These are phyloP conservation scores for Aradophagus sp. DNA, from an alignment of 1,140 invertebrate species.

Conservation along the genomic window DNA sequence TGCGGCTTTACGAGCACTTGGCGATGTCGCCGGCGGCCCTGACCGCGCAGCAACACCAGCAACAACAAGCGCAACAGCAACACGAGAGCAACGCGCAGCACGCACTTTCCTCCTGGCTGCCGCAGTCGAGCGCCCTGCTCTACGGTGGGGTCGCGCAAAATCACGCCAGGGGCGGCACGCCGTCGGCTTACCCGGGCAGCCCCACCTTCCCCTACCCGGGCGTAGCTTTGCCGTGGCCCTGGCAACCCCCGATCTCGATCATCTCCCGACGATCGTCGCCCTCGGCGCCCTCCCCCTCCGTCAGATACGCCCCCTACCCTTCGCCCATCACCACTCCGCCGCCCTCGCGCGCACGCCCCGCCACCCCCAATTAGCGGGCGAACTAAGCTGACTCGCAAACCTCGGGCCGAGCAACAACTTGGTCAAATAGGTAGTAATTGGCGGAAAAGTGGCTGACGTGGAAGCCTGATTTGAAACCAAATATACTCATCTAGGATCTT, in stretches of 20 bases:
- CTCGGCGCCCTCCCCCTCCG: slow-evolving; percentile 57
- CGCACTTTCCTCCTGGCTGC: slow-evolving; percentile 48
- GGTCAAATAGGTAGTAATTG: too few relatives aligned
- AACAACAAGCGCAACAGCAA: slow-evolving; percentile 60
- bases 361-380: slow-evolving; percentile 69
- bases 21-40: slow-evolving; percentile 64
- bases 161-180: slow-evolving; percentile 61
- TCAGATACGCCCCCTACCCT: slow-evolving; percentile 71
- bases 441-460: too few relatives aligned
- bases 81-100: slow-evolving; percentile 46
- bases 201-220: slow-evolving; percentile 65
- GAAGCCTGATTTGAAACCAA: too few relatives aligned
- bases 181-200: slow-evolving; percentile 63
- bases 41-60: slow-evolving; percentile 51
- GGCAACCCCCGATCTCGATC: slow-evolving; percentile 69
- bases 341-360: slow-evolving; percentile 61
- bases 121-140: slow-evolving; percentile 50
- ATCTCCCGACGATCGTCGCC: slow-evolving; percentile 70
- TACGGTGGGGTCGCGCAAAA: slow-evolving; percentile 60
- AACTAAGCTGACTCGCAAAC: too few relatives aligned
- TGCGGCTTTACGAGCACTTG: slow-evolving; percentile 72
- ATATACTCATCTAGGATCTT: too few relatives aligned
- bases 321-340: slow-evolving; percentile 65
- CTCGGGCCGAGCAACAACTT: too few relatives aligned
- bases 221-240: slow-evolving; percentile 68